Evolutionary conservation across 2,797 vertebrate species (phyloP).

Genomic region (Chromis chromis): DNA sequence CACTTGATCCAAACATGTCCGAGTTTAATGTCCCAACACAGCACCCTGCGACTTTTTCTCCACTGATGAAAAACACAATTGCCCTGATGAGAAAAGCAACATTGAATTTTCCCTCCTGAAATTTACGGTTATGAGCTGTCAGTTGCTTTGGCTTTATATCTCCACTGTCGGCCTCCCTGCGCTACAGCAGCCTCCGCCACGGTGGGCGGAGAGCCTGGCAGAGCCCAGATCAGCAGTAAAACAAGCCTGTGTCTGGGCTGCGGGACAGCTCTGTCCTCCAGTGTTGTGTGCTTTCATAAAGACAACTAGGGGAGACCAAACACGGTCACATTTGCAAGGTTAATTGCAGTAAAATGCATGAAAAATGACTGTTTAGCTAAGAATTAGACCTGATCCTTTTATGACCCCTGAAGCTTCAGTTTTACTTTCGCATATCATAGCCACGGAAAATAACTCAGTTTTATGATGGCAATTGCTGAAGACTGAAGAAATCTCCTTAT

Average conservation of each 20-base stretch:
- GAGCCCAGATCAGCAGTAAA: conserved; percentile 57
- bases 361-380: conserved; percentile 54
- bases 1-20: conserved; percentile 49
- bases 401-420: conserved; percentile 26
- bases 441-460: conserved; percentile 45
- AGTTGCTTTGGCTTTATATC: conserved; percentile 69
- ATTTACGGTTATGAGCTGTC: conserved; percentile 79
- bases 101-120: conserved; percentile 64
- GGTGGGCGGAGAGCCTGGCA: conserved; percentile 48
- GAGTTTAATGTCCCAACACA: conserved; percentile 49
- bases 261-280: conserved; percentile 45
- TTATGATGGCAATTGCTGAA: conserved; percentile 35
- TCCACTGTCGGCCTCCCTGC: conserved; percentile 56
- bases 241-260: conserved; percentile 42
- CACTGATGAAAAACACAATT: conserved; percentile 48
- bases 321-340: conserved; percentile 27
- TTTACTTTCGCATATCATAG: conserved; percentile 63
- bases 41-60: conserved; percentile 51
- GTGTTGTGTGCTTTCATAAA: conserved; percentile 17
- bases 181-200: conserved; percentile 45
- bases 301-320: conserved; percentile 18
- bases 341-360: conserved; percentile 48
- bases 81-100: conserved; percentile 71
- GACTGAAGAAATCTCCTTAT: not conserved
- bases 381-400: conserved; percentile 49